Conservation (phyloP, 2,888 invertebrate genomes). For the Cheilosia variabilis region DNA sequence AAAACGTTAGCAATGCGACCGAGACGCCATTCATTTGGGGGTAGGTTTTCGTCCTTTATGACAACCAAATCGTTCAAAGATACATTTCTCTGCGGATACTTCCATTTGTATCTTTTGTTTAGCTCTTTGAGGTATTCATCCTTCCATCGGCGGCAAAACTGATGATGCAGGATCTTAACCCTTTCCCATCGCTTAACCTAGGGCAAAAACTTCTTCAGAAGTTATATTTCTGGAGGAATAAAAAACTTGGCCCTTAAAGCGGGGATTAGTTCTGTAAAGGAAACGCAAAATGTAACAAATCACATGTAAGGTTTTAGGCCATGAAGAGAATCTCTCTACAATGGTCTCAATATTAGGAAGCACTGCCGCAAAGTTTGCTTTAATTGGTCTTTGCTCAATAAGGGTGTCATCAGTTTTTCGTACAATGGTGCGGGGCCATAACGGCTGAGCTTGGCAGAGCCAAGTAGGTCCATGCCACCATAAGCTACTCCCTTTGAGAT, state of each 20-base stretch:
- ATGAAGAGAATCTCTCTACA: conserved; percentile 7
- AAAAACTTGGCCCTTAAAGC: too few species aligned
- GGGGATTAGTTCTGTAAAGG: too few species aligned
- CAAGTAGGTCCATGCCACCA: too few species aligned
- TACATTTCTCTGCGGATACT: neutral
- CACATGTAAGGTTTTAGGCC: neutral
- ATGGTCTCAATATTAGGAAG: neutral
- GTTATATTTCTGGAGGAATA: too few species aligned
- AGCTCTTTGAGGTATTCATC: neutral
- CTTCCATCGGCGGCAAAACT: neutral
- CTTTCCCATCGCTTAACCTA: neutral
- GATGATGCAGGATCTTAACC: neutral
- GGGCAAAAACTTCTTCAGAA: neutral
- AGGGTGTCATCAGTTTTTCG: too few species aligned
- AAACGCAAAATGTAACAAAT: too few species aligned
- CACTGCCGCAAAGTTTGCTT: neutral
- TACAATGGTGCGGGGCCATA: neutral
- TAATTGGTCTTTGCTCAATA: neutral
- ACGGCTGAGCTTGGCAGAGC: too few species aligned
- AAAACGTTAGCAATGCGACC: neutral
- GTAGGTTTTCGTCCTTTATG: neutral
- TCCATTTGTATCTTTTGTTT: neutral
- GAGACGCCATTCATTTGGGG: neutral
- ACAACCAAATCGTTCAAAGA: neutral
- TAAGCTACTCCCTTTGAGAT: too few species aligned